Evolutionary conservation across 2,888 invertebrate species (phyloP), one percentile per base, ranked within the genome.

Genomic region (Drosophila colorata): DNA sequence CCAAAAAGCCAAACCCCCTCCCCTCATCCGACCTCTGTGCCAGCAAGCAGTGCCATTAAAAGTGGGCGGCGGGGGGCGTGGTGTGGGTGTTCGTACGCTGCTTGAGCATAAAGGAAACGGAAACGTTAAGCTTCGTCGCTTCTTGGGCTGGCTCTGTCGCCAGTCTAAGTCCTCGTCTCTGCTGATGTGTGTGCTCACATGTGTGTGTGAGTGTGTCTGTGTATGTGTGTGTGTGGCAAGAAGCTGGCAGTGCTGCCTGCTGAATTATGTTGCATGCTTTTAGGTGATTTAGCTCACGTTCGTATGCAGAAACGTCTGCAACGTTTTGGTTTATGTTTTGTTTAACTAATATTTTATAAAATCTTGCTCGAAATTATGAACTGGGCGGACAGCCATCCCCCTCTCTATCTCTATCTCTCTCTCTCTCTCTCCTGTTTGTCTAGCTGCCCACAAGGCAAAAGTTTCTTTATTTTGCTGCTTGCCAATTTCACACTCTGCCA

Each of bases 61-160:
- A 73, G 73, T 74, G 73, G 81, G 69, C 43, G 69, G 18, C 25
- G 23, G 56, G 44, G 44, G 58, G 37, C 25, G 46, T 41, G 47
- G 57, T 31, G 59, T 66, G 75, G 57, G 44, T 44, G 56, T 64
- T 65, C 53, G 85, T 74, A 78, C 74, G 74, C 74, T 81, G 74
- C 81, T 85, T 72, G 80, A 79, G 81, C 77, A 80, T 79, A 69
- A 80, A 89, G 86, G 86, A 86, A 88, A 87, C 89, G 86, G 86
- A 86, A 89, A 87, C 77, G 90, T 90, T 81, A 69, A 79, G 87
- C 89, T 90, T 88, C 89, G 90, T 89, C 87, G 88, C 89, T 86
- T 89, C 88, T 83, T 86, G 77, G 87, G 74, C 72, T 75, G 44
- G 75, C 87, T 69, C 61, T 70, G 75, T 69, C 74, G 56, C 74